Evolutionary conservation across 2,113 vertebrate species (phyloP), one percentile per base, ranked within the genome.

Genomic region (Anhinga rufa): DNA sequence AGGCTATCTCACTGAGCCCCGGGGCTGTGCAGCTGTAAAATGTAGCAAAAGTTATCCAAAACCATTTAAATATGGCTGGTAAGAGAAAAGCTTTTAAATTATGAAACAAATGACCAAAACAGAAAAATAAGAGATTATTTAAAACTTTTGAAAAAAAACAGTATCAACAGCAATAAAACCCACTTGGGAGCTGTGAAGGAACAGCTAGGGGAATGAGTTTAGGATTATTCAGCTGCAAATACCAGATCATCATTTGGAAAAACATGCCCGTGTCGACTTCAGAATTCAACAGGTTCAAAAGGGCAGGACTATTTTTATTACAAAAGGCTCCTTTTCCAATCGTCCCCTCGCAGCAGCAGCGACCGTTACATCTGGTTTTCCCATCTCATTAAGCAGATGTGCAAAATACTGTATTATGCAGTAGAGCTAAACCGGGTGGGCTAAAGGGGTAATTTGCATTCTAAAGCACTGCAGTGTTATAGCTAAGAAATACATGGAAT

Each of bases 211-310:
- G 48, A 48, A 36, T 40, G 48, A 14, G 57, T 29, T 68, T 34
- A 60, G 58, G 42, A 74, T 51, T 42, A 18, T 64, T 88, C 55
- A 86, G 52, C 61, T 92, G 74, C 65, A 91, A 87, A 92, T 15
- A 82, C 29, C 57, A 95, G 85, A 77, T 15, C 28, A 49, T 25
- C n/a, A 20, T 92, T 78, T 80, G 62, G 44, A 51, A 57, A 88
- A 75, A 52, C 40, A 25, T 76, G 86, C 52, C 31, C 11, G 6
- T 36, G 13, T 61, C 14, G 2, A 4, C 49, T 81, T 69, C 66
- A 87, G 81, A 68, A 87, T 69, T 76, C 89, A 95, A 54, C 65
- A 91, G 88, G 88, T 96, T 95, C 88, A 82, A 82, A 95, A 82
- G 89, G 65, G 49, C 81, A 94, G 38, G 52, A 62, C 66, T 91